Percentiles rank a stretch among this genome's conserved stretches.
These are phyloP conservation scores for Nomia melanderi DNA, from an alignment of 1,140 invertebrate genomes.

Conservation along the genomic window DNA sequence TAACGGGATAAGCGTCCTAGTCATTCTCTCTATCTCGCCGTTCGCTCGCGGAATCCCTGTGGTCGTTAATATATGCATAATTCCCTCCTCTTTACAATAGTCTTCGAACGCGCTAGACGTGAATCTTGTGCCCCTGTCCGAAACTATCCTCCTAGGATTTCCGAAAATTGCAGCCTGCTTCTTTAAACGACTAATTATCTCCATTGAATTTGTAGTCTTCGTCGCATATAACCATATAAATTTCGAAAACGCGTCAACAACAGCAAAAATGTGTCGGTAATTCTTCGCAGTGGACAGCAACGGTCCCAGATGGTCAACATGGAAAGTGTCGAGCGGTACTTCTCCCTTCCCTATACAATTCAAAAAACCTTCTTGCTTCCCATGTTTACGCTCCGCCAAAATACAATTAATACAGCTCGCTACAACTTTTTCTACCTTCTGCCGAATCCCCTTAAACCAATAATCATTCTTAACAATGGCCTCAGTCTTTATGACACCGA, in stretches of 20 bases:
- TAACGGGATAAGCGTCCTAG: conserved; percentile 63
- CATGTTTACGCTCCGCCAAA: background rate
- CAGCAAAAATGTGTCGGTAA: background rate
- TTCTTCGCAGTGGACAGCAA: background rate
- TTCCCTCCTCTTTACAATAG: conserved; percentile 58
- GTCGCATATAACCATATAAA: background rate
- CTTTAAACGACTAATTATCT: background rate
- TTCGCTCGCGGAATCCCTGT: conserved; percentile 68
- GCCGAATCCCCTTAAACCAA: background rate
- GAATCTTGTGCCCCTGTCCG: conserved; percentile 9
- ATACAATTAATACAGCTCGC: background rate
- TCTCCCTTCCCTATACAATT: background rate
- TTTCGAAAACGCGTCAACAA: background rate
- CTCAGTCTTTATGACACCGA: background rate
- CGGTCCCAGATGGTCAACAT: background rate
- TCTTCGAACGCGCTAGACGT: conserved; percentile 45
- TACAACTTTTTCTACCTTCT: background rate
- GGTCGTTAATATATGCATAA: conserved; percentile 66
- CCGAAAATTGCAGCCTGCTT: background rate
- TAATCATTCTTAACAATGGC: background rate
- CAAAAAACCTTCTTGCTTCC: background rate
- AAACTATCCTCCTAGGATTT: conserved; percentile 1
- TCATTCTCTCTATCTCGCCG: conserved; percentile 69
- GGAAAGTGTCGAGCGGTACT: background rate
- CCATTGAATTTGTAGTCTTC: background rate